Percentiles rank a stretch among this genome's conserved stretches.
Conservation (phyloP, 2,797 vertebrate species). For the Liasis olivaceus region DNA sequence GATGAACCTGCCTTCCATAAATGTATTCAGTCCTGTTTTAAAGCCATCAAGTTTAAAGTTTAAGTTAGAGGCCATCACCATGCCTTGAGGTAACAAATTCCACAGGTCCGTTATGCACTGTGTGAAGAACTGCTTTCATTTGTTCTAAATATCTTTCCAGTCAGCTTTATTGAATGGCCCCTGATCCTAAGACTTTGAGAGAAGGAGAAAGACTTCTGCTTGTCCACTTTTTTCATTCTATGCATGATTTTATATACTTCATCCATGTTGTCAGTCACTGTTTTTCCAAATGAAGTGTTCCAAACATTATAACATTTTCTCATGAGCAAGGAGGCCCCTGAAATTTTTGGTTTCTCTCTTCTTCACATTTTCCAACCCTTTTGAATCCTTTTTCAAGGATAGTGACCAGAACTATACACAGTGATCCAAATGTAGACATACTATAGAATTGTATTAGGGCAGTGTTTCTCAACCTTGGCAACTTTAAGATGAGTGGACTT, state of each 20-base stretch:
- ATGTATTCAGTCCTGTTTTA: neutral
- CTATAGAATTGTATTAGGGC: neutral
- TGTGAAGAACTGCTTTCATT: neutral
- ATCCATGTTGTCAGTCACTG: neutral
- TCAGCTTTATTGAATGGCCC: neutral
- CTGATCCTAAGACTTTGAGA: neutral
- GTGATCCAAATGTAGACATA: neutral
- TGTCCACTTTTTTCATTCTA: neutral
- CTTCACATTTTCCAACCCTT: neutral
- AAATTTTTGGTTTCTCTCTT: neutral
- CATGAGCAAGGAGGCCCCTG: neutral
- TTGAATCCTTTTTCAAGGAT: neutral
- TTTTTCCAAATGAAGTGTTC: neutral
- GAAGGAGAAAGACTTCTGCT: neutral
- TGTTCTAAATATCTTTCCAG: neutral
- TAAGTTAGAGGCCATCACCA: neutral
- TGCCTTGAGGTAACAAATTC: neutral
- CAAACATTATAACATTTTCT: neutral
- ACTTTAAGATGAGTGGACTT: too few species aligned
- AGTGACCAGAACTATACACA: neutral
- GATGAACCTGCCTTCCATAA: neutral
- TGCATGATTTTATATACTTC: neutral
- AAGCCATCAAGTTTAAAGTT: neutral
- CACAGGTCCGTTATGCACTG: neutral
- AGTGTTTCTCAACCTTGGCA: neutral